Evolutionary conservation across 2,888 invertebrate genomes (phyloP).

Genomic region (Imbricaverruca yamaguchii): DNA sequence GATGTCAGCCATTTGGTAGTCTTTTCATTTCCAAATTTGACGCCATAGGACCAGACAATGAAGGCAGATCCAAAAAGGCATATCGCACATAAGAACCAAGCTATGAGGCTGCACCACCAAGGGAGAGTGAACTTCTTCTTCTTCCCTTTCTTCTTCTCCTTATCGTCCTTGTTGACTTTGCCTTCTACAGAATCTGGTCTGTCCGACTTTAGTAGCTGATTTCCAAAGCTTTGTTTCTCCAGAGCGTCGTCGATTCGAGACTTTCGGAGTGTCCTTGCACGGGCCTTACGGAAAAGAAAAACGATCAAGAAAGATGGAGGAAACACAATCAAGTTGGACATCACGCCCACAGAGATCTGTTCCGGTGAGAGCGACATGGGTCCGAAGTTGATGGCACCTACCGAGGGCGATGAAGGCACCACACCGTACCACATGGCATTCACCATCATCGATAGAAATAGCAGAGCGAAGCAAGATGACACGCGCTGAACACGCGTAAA

Average conservation of each 20-base stretch:
- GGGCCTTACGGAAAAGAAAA: constrained; percentile 41
- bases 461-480: constrained; percentile 45
- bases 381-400: constrained; percentile 41
- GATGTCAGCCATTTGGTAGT: constrained; percentile 47
- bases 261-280: constrained; percentile 27
- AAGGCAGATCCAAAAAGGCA: constrained; percentile 40
- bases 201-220: not conserved
- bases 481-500: constrained; percentile 46
- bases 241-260: constrained; percentile 31
- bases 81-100: constrained; percentile 43
- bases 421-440: constrained; percentile 48
- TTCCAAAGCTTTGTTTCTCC: constrained; percentile 31
- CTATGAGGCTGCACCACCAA: constrained; percentile 39
- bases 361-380: constrained; percentile 45
- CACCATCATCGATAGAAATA: constrained; percentile 47
- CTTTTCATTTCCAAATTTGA: constrained; percentile 45
- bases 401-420: constrained; percentile 35
- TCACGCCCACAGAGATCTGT: constrained; percentile 45
- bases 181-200: not conserved
- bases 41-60: constrained; percentile 41
- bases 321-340: constrained; percentile 44
- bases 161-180: too few relatives aligned
- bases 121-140: constrained; percentile 36
- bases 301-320: constrained; percentile 44
- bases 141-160: constrained; percentile 11